Evolutionary conservation across 37 sponge, comb jelly and placozoan species (phyloP).

Genomic region (Trichoplax adhaerens): DNA sequence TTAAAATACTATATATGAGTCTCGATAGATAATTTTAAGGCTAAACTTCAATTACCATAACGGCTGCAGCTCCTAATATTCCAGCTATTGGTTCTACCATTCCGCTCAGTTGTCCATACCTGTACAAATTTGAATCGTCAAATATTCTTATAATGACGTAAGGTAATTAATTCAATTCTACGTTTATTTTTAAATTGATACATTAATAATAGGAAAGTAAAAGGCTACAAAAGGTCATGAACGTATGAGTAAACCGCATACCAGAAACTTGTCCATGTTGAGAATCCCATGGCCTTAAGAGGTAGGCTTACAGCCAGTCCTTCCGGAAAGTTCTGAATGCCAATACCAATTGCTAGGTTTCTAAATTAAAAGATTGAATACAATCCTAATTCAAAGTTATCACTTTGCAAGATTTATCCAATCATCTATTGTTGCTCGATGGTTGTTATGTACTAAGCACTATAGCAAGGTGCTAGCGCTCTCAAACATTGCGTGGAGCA

Average conservation of each 20-base stretch:
- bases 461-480: too few relatives aligned
- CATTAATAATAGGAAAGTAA: too few relatives aligned
- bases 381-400: too few relatives aligned
- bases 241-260: conserved; percentile 3
- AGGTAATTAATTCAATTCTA: too few relatives aligned
- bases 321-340: conserved; percentile 95
- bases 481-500: too few relatives aligned
- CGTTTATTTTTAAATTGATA: too few relatives aligned
- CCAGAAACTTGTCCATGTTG: conserved; percentile 66
- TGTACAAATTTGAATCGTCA: neutral
- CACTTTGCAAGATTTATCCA: too few relatives aligned
- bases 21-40: neutral
- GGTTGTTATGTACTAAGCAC: too few relatives aligned
- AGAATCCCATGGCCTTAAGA: conserved; percentile 69
- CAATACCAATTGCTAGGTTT: conserved; percentile 83
- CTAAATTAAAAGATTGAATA: conserved; percentile 13
- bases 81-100: conserved; percentile 98
- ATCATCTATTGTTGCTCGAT: too few relatives aligned
- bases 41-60: conserved; percentile 35
- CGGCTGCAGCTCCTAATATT: conserved; percentile 51
- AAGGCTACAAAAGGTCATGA: too few relatives aligned
- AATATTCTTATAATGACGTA: too few relatives aligned
- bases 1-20: neutral
- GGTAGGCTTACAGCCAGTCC: conserved; percentile 93
- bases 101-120: conserved; percentile 95